These are phyloP conservation scores for Alloscopus bannaensis DNA, from an alignment of 2,888 invertebrate genomes.

Conservation along the genomic window DNA sequence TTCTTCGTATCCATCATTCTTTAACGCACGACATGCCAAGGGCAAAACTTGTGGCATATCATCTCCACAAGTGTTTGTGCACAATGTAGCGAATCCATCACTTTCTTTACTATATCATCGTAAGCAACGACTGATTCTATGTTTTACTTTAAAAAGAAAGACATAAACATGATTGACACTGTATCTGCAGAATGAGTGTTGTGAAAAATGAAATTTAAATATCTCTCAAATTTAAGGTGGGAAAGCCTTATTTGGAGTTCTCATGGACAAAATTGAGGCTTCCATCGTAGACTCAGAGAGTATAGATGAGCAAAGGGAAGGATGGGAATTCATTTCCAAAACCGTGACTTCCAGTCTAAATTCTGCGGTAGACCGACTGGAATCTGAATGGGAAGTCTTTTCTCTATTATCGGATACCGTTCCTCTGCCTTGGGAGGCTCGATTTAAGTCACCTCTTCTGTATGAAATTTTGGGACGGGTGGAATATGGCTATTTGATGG, in stretches of 20 bases:
- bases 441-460: constrained; percentile 8
- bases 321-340: constrained; percentile 63
- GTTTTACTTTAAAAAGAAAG: background rate
- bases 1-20: too few relatives aligned
- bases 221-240: constrained; percentile 48
- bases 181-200: background rate
- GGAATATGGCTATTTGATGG: constrained; percentile 62
- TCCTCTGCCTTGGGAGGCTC: constrained; percentile 67
- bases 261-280: constrained; percentile 67
- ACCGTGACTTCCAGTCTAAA: constrained; percentile 63
- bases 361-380: constrained; percentile 44
- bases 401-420: constrained; percentile 44
- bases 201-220: background rate
- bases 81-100: constrained; percentile 53
- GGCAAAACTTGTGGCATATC: constrained; percentile 40
- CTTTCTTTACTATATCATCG: constrained; percentile 47
- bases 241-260: constrained; percentile 64
- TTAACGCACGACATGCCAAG: too few relatives aligned
- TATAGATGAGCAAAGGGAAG: constrained; percentile 30
- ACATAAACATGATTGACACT: background rate
- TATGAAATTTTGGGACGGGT: constrained; percentile 53
- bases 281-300: constrained; percentile 36
- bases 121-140: constrained; percentile 35
- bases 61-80: constrained; percentile 67
- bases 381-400: constrained; percentile 56